Evolutionary conservation across 2,797 vertebrate genomes (phyloP).

Genomic region (Squalus acanthias): DNA sequence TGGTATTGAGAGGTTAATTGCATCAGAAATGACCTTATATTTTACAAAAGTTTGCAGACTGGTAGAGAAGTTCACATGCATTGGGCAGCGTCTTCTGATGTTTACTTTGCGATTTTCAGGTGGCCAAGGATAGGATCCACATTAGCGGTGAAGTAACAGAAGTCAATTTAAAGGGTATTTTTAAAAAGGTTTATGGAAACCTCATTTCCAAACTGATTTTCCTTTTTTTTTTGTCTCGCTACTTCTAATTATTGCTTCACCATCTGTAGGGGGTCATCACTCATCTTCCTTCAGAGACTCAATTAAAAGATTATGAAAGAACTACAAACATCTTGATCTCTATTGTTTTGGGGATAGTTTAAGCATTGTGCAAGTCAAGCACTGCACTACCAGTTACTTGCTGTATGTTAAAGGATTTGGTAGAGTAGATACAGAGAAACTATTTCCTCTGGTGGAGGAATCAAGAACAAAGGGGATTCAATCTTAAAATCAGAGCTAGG

Average conservation of each 20-base stretch:
- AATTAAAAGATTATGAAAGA: not conserved
- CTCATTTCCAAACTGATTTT: not conserved
- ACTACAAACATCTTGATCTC: not conserved
- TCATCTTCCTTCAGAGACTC: not conserved
- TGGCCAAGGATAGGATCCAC: too few species aligned
- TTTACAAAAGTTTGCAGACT: too few species aligned
- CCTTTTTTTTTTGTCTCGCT: not conserved
- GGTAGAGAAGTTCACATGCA: too few species aligned
- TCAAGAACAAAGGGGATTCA: too few species aligned
- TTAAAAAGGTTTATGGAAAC: not conserved
- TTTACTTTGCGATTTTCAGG: too few species aligned
- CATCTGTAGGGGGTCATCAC: not conserved
- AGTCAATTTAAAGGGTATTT: not conserved
- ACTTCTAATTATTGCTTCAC: not conserved
- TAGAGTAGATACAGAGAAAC: not conserved
- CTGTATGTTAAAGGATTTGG: not conserved
- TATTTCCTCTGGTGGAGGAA: too few species aligned
- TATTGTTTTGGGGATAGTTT: not conserved
- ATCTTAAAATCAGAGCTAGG: too few species aligned
- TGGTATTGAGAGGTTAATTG: too few species aligned
- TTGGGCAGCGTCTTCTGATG: too few species aligned
- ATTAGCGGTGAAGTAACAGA: not conserved
- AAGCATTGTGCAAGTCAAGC: not conserved
- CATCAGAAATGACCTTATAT: too few species aligned
- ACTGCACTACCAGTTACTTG: not conserved